phyloP scores from a whole-genome alignment of 1,140 invertebrate species.

The Brachionus rotundiformis region DNA sequence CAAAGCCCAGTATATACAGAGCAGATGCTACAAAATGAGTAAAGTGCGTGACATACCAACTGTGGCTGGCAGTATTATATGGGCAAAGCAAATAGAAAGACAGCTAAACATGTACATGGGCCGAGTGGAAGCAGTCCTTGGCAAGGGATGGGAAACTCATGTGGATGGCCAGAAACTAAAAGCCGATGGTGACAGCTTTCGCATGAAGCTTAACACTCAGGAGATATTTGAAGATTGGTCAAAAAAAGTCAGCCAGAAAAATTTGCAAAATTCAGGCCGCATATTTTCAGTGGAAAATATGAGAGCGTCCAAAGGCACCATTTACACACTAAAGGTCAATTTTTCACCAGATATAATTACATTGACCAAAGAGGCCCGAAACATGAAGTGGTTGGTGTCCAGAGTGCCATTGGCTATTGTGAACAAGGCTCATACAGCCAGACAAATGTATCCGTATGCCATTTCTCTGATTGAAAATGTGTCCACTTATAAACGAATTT shows the following conservation, averaged over 20 bases:
- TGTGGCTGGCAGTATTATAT: constrained; percentile 90
- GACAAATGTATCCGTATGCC: constrained; percentile 96
- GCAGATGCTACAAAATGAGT: constrained; percentile 80
- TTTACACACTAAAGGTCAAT: constrained; percentile 71
- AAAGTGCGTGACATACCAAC: constrained; percentile 88
- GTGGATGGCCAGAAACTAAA: constrained; percentile 98
- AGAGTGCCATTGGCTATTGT: constrained; percentile 94
- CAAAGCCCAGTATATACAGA: constrained; percentile 79
- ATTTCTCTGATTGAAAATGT: constrained; percentile 97
- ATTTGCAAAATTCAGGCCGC: constrained; percentile 32
- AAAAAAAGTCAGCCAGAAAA: constrained; percentile 67
- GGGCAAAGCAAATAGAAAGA: constrained; percentile 75
- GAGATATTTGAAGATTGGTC: constrained; percentile 98
- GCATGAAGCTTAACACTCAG: constrained; percentile 88
- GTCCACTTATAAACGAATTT: constrained; percentile 88
- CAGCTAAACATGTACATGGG: constrained; percentile 94
- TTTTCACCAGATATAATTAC: constrained; percentile 97
- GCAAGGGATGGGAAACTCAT: constrained; percentile 98
- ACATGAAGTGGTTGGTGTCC: constrained; percentile 62
- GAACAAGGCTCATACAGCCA: constrained; percentile 97
- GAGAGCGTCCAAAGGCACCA: constrained; percentile 39
- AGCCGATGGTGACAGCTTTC: constrained; percentile 94
- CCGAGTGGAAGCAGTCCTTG: constrained; percentile 93
- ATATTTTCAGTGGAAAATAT: constrained; percentile 44
- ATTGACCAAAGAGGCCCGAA: constrained; percentile 83